These are phyloP conservation scores for Myrmophylax atrothorax DNA, from an alignment of 2,113 vertebrate species.

Conservation along the genomic window DNA sequence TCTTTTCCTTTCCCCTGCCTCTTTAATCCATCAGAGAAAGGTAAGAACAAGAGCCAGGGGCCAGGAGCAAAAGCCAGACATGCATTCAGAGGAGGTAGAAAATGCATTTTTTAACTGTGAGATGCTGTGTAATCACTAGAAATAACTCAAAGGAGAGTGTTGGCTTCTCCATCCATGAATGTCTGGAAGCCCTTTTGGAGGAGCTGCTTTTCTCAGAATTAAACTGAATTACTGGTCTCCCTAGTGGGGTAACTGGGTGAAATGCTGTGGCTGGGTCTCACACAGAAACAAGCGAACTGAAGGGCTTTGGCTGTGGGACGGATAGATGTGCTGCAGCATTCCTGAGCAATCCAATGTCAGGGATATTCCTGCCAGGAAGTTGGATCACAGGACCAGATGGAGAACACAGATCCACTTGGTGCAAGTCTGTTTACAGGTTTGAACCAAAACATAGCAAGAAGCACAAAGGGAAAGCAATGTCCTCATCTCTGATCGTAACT, in stretches of 20 bases:
- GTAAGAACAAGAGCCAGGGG: neutral
- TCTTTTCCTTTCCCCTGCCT: neutral
- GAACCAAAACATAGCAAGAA: neutral
- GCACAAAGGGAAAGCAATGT: neutral
- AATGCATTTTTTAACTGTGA: neutral
- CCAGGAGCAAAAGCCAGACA: neutral
- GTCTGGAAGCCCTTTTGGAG: slow-evolving; percentile 30
- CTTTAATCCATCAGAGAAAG: neutral
- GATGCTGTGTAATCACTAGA: neutral
- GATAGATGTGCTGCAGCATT: neutral
- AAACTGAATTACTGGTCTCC: neutral
- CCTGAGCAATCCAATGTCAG: neutral
- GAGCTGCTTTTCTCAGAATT: neutral
- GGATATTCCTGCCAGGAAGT: slow-evolving; percentile 38
- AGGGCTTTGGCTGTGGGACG: neutral
- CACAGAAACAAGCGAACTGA: neutral
- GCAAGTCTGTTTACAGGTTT: slow-evolving; percentile 23
- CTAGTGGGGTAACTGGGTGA: neutral
- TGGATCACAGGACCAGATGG: slow-evolving; percentile 16
- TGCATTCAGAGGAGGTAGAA: neutral
- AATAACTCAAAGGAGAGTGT: neutral
- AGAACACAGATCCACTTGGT: neutral
- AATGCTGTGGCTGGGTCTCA: neutral
- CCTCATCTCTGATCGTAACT: neutral
- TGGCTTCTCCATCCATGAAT: slow-evolving; percentile 1